A percentile compares a stretch with the other conserved stretches of the same genome.
These are phyloP conservation scores for Dryobotodes eremita DNA, from an alignment of 2,888 invertebrate species.

Conservation along the genomic window DNA sequence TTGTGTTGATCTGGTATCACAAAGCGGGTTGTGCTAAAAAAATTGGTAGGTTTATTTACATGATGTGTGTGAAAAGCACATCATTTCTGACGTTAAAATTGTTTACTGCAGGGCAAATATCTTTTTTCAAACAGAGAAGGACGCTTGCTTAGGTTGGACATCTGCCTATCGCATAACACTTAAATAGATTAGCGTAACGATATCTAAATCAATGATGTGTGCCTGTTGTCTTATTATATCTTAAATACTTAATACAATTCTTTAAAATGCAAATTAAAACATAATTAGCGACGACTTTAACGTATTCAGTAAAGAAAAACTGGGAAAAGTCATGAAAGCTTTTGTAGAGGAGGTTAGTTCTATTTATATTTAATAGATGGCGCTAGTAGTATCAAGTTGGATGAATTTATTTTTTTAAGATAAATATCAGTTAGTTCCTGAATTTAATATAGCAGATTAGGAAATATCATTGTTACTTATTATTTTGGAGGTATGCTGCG, in stretches of 20 bases:
- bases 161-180: too few relatives aligned
- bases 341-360: conserved; percentile 32
- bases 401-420: neutral
- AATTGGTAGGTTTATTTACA: neutral
- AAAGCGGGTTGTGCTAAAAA: neutral
- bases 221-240: neutral
- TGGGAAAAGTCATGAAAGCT: neutral
- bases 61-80: neutral
- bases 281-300: neutral
- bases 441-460: neutral
- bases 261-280: neutral
- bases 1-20: neutral
- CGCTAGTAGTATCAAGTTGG: conserved; percentile 36
- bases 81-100: neutral
- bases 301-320: neutral
- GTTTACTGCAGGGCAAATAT: neutral
- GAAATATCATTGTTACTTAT: neutral
- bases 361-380: conserved; percentile 58
- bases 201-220: neutral
- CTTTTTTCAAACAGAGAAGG: neutral
- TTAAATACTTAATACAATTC: neutral
- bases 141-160: too few relatives aligned
- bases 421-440: neutral
- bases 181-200: too few relatives aligned
- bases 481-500: neutral